Base-by-base conservation (phyloP, 2,113 vertebrate species). In the Bostrychus sinensis region DNA sequence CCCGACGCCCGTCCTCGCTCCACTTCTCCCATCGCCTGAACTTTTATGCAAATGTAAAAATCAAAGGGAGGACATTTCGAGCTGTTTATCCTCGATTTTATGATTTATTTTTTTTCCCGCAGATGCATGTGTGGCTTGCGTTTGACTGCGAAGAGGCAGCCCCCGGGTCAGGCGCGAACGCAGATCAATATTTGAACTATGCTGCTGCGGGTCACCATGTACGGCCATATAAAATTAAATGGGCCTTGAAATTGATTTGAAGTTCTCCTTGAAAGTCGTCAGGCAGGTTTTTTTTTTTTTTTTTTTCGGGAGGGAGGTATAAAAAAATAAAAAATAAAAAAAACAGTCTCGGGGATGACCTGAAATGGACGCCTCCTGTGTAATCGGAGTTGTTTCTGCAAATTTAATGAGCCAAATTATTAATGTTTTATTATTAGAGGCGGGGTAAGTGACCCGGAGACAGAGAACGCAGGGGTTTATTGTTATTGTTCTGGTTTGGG, bases 161-260 rank as follows among this genome's bases (percentile, higher is more conserved):
- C 70, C 8, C 70, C 9, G 69, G 85, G 81, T 84, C 81, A 73
- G 69, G 61, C 17, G 50, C 70, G 26, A 16, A 57, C 69, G 62
- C 57, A 71, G 76, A 88, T 89, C 89, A 82, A 90, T 89, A 88
- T 82, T 82, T 87, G 81, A 84, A 80, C 84, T 84, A 12, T 76
- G 70, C 72, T 74, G 81, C 77, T 77, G 70, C 66, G 81, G 82
- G 84, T 88, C 87, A 83, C 78, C 79, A 67, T 86, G 82, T 84
- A 75, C 25, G 67, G 65, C 65, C 76, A 62, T 84, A 81, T 86
- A 83, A 85, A 88, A 88, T 81, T 50, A 87, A 90, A 89, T 88
- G 87, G 84, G 73, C 72, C 86, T 88, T 90, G 86, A 89, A 90
- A 89, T 87, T 89, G 89, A 90, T 90, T 90, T 78, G 53, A 84